Base-by-base conservation (phyloP, 2,888 invertebrate species). In the Epistrophe eligans region DNA sequence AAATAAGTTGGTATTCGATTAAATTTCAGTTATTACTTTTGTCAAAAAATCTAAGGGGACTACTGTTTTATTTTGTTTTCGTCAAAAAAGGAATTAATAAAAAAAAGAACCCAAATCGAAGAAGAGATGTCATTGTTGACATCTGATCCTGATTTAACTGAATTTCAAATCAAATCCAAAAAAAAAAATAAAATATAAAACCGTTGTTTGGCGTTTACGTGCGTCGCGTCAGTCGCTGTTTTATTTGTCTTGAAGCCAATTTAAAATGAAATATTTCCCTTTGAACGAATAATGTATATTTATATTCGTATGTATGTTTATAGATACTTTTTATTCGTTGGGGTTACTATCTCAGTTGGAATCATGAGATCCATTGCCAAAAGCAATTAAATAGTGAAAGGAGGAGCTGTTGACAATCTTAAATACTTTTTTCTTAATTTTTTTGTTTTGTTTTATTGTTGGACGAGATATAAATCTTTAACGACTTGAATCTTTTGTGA, bases 191-290 rank as follows among this genome's bases (percentile, higher is more conserved):
- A 55, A 28, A 28, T 24, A 28, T 15, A 52, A 13, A 52, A 19
- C 52, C 52, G 24, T 15, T n/a, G n/a, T n/a, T n/a, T n/a, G n/a
- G n/a, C n/a, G n/a, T n/a, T n/a, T n/a, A 15, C 24, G 28, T 15
- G 10, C 50, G 17, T 50, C 10, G 35, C 11, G 15, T 15, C 43
- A 15, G 13, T 13, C 2, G 13, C 15, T 13, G 13, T 15, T 5
- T 13, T 38, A 11, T 38, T 60, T 60, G 19, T 60, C 60, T 19
- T 38, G 35, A 60, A 60, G 6, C 60, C 60, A 35, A 38, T 60
- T 60, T 60, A 38, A 60, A 60, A 17, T 38, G 17, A 60, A 38
- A 60, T 35, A 38, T 60, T 60, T 45, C 13, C 13, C 38, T 38
- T 60, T 38, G n/a, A 32, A 55, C 5, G 55, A 13, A 13, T 35